Conservation (phyloP, 2,113 vertebrate species). For the Chionis minor region DNA sequence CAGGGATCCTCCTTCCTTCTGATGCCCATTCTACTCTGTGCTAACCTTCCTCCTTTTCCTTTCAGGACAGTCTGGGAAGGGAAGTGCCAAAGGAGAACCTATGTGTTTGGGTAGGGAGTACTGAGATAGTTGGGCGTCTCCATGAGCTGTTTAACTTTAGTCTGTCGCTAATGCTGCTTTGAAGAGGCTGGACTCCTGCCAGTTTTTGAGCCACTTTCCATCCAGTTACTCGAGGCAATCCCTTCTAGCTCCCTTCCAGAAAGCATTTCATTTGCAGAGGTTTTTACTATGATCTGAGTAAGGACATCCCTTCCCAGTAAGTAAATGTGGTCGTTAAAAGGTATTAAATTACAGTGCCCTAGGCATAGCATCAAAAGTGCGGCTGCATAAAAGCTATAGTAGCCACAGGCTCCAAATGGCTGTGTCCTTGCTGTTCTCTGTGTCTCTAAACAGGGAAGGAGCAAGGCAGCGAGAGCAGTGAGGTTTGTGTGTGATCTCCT, state of each 20-base stretch:
- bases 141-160: not conserved
- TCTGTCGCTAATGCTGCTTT: not conserved
- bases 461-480: not conserved
- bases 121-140: not conserved
- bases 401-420: not conserved
- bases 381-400: not conserved
- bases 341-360: not conserved
- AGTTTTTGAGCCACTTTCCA: not conserved
- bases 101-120: not conserved
- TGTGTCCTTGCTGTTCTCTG: not conserved
- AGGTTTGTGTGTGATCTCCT: not conserved
- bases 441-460: not conserved
- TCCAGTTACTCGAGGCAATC: not conserved
- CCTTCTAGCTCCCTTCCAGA: not conserved
- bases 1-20: not conserved
- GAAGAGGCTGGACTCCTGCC: not conserved
- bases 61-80: not conserved
- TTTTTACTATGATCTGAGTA: not conserved
- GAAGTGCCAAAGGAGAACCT: not conserved
- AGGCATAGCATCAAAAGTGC: not conserved
- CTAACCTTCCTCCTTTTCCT: not conserved
- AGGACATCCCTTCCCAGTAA: not conserved
- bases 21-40: not conserved
- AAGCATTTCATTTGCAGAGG: not conserved
- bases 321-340: not conserved